Evolutionary conservation across 2,888 invertebrate genomes (phyloP), one percentile per base, ranked within the genome.

Genomic region (Mesochorus sp.): DNA sequence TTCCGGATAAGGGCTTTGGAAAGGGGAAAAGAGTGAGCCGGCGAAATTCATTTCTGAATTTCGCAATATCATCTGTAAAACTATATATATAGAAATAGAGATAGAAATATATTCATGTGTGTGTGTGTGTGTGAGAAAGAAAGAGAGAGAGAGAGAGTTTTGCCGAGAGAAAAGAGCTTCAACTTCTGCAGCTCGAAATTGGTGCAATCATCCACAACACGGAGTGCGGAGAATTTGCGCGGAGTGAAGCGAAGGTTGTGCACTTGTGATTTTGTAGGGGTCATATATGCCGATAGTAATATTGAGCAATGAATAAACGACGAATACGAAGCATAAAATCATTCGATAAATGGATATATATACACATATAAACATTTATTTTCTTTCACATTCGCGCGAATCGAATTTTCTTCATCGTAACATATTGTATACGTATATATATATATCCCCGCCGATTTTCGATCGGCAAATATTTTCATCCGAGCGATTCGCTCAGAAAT

Each of bases 1-100:
- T 66, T 44, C 31, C 51, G 51, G 55, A 59, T 71, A 70, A 59
- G 71, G 55, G 59, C 51, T 59, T 55, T 31, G 57, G 28, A 64
- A 39, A 59, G 57, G 55, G 14, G n/a, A n/a, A 42, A 71, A 49
- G 19, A 64, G 44, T 37, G 28, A 49, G 67, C 47, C 44, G 24
- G 0, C 44, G 44, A 70, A 70, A 76, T 64, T 64, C 64, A 42
- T 71, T 76, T 55, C 59, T 72, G 10, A 17, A 72, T 66, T 49
- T 26, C 8, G 19, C n/a, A 21, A n/a, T 24, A 8, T 12, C n/a
- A 12, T 44, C 12, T 14, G 44, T 42, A 28, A 8, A 4, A 19
- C 1, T 19, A 21, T 44, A 44, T 62, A 19, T 17, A 17, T 37
- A 19, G 3, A 31, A 14, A 4, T 44, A 37, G 10, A 39, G 53